Evolutionary conservation across 1,140 invertebrate species (phyloP).

Genomic region (Drosophila sp.): DNA sequence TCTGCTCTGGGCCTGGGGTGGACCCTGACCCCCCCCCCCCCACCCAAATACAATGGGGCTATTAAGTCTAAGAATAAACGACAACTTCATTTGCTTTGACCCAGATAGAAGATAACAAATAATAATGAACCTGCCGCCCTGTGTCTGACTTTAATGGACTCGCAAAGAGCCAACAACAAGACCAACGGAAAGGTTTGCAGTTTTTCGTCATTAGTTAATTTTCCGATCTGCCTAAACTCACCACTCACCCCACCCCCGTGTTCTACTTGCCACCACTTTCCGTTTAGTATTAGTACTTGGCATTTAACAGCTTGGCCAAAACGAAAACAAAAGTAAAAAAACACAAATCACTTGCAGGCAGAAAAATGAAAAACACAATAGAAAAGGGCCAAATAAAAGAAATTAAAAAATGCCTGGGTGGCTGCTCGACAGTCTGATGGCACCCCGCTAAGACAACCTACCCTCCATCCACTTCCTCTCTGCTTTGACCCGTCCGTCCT

Average conservation of each 20-base stretch:
- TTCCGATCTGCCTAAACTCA: constrained; percentile 21
- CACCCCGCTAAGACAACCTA: constrained; percentile 1
- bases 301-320: constrained; percentile 50
- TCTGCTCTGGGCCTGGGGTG: neutral
- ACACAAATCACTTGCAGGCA: constrained; percentile 69
- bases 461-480: neutral
- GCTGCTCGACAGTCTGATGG: constrained; percentile 29
- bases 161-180: neutral
- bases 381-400: constrained; percentile 66
- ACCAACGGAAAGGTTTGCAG: constrained; percentile 16
- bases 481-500: neutral
- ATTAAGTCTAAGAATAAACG: constrained; percentile 33
- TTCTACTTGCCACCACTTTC: neutral
- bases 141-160: constrained; percentile 24
- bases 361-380: constrained; percentile 16
- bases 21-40: neutral
- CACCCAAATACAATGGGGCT: neutral
- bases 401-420: constrained; percentile 65
- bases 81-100: constrained; percentile 60
- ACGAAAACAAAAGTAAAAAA: constrained; percentile 68
- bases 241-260: neutral
- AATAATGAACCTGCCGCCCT: constrained; percentile 42
- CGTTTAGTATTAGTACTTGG: constrained; percentile 71
- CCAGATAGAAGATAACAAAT: constrained; percentile 39
- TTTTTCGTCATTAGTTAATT: constrained; percentile 79